Percentiles rank a stretch among this genome's conserved stretches.
These are phyloP conservation scores for Hapalemur alaotrensis DNA, from an alignment of 2,797 vertebrate species.

Conservation along the genomic window DNA sequence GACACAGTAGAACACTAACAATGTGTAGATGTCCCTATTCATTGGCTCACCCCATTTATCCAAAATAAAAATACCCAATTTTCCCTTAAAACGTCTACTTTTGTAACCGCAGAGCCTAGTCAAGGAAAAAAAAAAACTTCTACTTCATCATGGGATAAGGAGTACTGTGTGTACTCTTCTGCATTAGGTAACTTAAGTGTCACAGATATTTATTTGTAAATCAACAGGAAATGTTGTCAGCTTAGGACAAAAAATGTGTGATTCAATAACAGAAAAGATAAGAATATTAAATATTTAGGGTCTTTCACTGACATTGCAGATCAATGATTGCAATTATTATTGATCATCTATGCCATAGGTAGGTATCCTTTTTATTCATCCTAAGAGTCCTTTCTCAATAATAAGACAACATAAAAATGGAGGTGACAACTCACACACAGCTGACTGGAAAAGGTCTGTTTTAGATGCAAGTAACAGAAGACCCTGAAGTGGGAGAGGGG, in stretches of 20 bases:
- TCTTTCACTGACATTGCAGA: slow-evolving; percentile 14
- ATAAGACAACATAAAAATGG: neutral
- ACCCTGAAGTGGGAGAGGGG: neutral
- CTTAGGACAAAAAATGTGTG: neutral
- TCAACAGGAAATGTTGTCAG: slow-evolving; percentile 45
- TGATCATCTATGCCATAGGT: neutral
- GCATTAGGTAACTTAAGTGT: slow-evolving; percentile 50
- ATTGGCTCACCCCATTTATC: neutral
- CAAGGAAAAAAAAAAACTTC: neutral
- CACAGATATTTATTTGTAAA: slow-evolving; percentile 64
- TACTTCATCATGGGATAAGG: slow-evolving; percentile 5
- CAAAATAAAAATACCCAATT: slow-evolving; percentile 41
- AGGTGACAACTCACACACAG: neutral
- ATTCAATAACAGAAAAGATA: slow-evolving; percentile 11
- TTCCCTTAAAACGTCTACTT: slow-evolving; percentile 51
- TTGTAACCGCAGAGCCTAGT: too few species aligned
- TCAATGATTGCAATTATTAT: neutral
- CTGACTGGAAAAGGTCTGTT: neutral
- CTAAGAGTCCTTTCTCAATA: slow-evolving; percentile 6
- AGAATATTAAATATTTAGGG: slow-evolving; percentile 9
- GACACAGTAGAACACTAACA: neutral
- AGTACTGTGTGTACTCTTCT: neutral
- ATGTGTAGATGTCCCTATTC: neutral
- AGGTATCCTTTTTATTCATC: neutral
- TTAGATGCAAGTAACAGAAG: neutral